Evolutionary conservation across 2,888 invertebrate species (phyloP), one percentile per base, ranked within the genome.

Genomic region (Trypoxylon attenuatum): DNA sequence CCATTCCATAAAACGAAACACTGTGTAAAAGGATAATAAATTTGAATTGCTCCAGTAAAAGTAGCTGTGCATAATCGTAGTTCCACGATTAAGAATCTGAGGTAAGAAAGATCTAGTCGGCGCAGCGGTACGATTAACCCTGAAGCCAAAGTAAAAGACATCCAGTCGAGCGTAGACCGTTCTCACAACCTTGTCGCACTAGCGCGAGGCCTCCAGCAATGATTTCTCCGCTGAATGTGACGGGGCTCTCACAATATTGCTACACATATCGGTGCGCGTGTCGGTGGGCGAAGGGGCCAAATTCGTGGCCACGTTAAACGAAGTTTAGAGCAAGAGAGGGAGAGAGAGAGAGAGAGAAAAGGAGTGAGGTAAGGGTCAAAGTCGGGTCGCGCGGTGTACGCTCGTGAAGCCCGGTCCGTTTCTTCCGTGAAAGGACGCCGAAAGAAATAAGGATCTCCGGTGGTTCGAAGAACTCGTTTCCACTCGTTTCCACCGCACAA

Each of bases 391-490:
- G 59, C 61, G 56, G 23, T 16, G 22, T 42, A 55, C 21, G 57
- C 33, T 51, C 63, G 65, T 63, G 70, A 67, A 70, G 70, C 59
- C 60, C 22, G 65, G 49, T 27, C 64, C 74, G 74, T 74, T 75
- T 59, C 59, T 23, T 51, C 54, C 52, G 43, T 6, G 19, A 41
- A 56, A 57, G 38, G 47, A 27, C 18, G 49, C 19, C 43, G 22
- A 15, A 29, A 21, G 23, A 56, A 64, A 71, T 64, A 59, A 69
- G 59, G 56, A 74, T 76, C 74, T 71, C 65, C 78, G 66, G 71
- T 64, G 57, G 71, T 78, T 77, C 73, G 73, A 67, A 66, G 77
- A 80, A 78, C 76, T 60, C 72, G 80, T 78, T 77, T 45, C 65
- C 49, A 47, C 65, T 47, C n/a, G n/a, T n/a, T n/a, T n/a, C n/a